Percentiles rank a stretch among this genome's conserved stretches.
Conservation (phyloP, 2,797 vertebrate genomes). For the Protonibea diacanthus region DNA sequence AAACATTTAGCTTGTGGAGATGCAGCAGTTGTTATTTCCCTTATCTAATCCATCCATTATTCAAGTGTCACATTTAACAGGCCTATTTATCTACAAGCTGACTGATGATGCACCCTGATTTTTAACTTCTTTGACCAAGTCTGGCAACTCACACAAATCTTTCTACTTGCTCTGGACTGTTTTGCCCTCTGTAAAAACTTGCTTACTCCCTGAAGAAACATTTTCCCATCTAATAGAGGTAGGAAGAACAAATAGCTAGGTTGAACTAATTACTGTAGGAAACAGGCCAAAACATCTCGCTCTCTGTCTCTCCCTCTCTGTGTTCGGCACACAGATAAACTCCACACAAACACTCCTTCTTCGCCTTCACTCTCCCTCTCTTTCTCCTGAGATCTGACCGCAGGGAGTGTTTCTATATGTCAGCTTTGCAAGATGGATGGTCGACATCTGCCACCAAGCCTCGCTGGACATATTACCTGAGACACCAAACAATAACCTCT, state of each 20-base stretch:
- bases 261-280: slow-evolving; percentile 79
- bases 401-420: slow-evolving; percentile 73
- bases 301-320: slow-evolving; percentile 39
- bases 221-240: slow-evolving; percentile 66
- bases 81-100: background rate
- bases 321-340: background rate
- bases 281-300: slow-evolving; percentile 73
- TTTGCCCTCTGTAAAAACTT: slow-evolving; percentile 71
- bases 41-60: background rate
- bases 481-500: slow-evolving; percentile 75
- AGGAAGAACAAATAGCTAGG: slow-evolving; percentile 76
- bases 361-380: slow-evolving; percentile 15
- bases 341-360: slow-evolving; percentile 26
- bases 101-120: slow-evolving; percentile 1
- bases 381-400: slow-evolving; percentile 63
- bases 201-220: slow-evolving; percentile 75
- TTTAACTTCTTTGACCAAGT: slow-evolving; percentile 11
- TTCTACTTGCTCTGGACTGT: slow-evolving; percentile 34
- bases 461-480: slow-evolving; percentile 82
- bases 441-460: slow-evolving; percentile 76
- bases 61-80: slow-evolving; percentile 9
- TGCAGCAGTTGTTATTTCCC: too few relatives aligned
- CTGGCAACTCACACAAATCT: slow-evolving; percentile 42
- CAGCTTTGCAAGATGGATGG: slow-evolving; percentile 82
- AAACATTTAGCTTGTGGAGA: background rate